Base-by-base conservation (phyloP, 1,140 invertebrate species). In the Eurosta solidaginis region DNA sequence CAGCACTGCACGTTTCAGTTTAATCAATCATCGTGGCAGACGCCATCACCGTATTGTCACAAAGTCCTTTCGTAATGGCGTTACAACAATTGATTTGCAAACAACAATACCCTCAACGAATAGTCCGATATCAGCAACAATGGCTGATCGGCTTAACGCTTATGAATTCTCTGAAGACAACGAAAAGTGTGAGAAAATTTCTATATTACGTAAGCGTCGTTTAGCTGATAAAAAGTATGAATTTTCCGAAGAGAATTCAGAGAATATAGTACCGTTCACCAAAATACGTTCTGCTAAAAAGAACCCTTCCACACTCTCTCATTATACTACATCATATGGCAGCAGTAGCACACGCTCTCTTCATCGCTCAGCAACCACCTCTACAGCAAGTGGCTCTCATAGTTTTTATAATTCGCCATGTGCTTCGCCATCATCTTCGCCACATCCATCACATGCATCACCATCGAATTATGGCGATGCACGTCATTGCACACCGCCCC, bases 181-280 rank as follows among this genome's bases (percentile, higher is more conserved):
- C 25, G 93, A 95, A 80, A 93, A 93, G 75, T 94, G 92, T 82
- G 94, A 96, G 84, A 96, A 95, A 83, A 90, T 96, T 3, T 94
- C 93, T 80, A 93, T 92, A 54, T 95, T 94, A 85, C 90, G 94
- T 5, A 95, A 95, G 83, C 90, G 95, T 68, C 90, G 94, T 3
- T 87, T 96, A 40, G 96, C 96, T 0, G 95, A 97, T 82, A 97
- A 96, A 86, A 96, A 96, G 83, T 97, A 97, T 83, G 96, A 96
- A 84, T 96, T 96, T 82, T 94, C 93, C 3, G 95, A 96, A 77
- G 94, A 95, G 81, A 95, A 95, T 84, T 93, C 93, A 6, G 94
- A 95, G 85, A 95, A 95, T 86, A 95, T 95, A 78, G 92, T 95
- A 80, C 94, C 94, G 50, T 95, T 94, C 84, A 93, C 85, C 3